Evolutionary conservation across 2,888 invertebrate genomes (phyloP).

Genomic region (Conops quadrifasciatus): DNA sequence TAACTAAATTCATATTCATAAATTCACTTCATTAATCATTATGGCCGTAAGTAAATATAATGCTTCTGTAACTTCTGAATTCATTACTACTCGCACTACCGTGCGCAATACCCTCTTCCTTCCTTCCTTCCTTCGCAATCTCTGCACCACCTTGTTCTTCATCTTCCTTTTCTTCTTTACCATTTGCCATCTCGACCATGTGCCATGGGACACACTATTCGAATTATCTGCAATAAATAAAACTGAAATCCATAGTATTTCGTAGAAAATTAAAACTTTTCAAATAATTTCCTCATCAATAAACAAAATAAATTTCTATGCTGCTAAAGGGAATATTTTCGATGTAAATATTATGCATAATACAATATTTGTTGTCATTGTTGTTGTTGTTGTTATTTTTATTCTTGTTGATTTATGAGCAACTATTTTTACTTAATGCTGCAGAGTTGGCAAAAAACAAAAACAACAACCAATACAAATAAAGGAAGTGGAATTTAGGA

Average conservation of each 20-base stretch:
- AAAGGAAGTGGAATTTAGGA: background rate
- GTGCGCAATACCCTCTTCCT: background rate
- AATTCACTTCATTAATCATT: conserved; percentile 7
- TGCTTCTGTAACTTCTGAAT: background rate
- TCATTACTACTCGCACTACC: background rate
- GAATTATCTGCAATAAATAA: conserved; percentile 9
- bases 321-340: conserved; percentile 35
- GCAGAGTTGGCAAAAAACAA: background rate
- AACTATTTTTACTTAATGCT: conserved; percentile 25
- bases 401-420: conserved; percentile 62
- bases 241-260: conserved; percentile 15
- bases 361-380: conserved; percentile 42
- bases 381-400: conserved; percentile 42
- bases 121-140: background rate
- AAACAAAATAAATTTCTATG: conserved; percentile 57
- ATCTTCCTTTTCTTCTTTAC: background rate
- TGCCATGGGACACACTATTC: no score
- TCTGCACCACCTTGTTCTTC: background rate
- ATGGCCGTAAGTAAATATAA: background rate
- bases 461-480: background rate
- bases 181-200: background rate
- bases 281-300: conserved; percentile 60
- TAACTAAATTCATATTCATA: background rate
- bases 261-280: conserved; percentile 34
- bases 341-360: conserved; percentile 58